Base-by-base conservation (phyloP, 2,113 vertebrate genomes). In the Baryphthengus martii region DNA sequence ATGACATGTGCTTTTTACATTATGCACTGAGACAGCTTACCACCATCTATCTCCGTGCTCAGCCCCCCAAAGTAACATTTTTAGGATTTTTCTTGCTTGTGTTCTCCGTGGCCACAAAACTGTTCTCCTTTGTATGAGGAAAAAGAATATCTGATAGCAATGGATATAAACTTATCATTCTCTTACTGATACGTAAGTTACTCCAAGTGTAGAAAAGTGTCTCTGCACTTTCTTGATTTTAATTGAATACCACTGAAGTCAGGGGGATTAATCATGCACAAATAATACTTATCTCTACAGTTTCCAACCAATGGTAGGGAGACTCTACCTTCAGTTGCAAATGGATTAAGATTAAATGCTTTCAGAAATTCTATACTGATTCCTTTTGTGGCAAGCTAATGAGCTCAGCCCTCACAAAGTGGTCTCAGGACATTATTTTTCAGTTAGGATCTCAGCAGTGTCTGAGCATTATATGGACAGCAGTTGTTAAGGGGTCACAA, bases 381-480 rank as follows among this genome's bases (percentile, higher is more conserved):
- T 93, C 45, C 33, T 94, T 93, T 91, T 93, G 82, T 74, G 75
- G 45, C 26, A 90, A 79, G 33, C 37, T 95, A 95, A 94, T 88
- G 49, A 93, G 78, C 78, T 94, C 91, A 89, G 59, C 18, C 66
- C 53, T 80, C 81, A 71, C 47, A 83, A 77, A 90, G 56, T 71
- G 70, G 40, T 93, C 75, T 93, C 74, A 73, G 47, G 53, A 72
- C 74, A 74, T 70, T 75, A 81, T 79, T 88, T 92, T 77, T 74
- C 40, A 75, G 77, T 91, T 52, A 77, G 71, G 39, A 76, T 82
- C 50, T 56, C 72, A 75, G 28, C 9, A 0, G 59, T 91, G 44
- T 62, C 53, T 83, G 71, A 67, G 53, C 29, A 63, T 85, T 88
- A 59, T 80, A 65, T 17, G 35, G 52, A 83, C 85, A 94, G 55